phyloP scores from a whole-genome alignment of 2,888 invertebrate genomes.

The Lamellibrachia satsuma region DNA sequence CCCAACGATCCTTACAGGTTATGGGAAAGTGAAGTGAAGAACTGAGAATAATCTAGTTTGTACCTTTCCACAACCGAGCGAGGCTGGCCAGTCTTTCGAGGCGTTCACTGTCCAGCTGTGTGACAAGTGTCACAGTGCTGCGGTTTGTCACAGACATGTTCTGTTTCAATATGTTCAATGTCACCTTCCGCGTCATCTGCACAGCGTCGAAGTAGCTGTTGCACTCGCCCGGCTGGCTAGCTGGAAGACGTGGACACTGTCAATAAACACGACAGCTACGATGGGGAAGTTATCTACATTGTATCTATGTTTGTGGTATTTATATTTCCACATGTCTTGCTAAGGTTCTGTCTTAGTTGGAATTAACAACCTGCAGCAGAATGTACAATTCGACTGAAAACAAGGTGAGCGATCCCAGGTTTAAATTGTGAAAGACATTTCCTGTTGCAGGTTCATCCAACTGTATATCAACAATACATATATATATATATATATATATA shows the following conservation, averaged over 20 bases:
- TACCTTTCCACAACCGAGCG: background rate
- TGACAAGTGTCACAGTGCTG: conserved; percentile 9
- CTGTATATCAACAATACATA: background rate
- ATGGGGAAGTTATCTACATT: background rate
- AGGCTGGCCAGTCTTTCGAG: background rate
- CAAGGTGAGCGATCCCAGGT: too few species aligned
- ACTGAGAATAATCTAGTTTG: background rate
- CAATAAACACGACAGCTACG: background rate
- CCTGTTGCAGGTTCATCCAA: too few species aligned
- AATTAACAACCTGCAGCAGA: too few species aligned
- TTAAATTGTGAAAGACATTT: background rate
- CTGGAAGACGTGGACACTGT: background rate
- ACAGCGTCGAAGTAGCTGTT: background rate
- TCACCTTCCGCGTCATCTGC: conserved; percentile 17
- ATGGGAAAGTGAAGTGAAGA: too few species aligned
- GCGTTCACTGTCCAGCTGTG: conserved; percentile 17
- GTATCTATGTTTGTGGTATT: too few species aligned
- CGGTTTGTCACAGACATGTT: background rate
- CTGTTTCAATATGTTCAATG: background rate
- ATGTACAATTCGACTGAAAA: too few species aligned
- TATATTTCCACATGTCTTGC: too few species aligned
- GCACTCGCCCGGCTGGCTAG: conserved; percentile 14
- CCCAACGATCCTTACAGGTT: too few species aligned
- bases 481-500: too few species aligned
- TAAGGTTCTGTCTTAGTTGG: too few species aligned